Percentiles rank a stretch among this genome's conserved stretches.
Evolutionary conservation across 2,113 vertebrate genomes (phyloP).

Genomic region (Myrmecobius fasciatus): DNA sequence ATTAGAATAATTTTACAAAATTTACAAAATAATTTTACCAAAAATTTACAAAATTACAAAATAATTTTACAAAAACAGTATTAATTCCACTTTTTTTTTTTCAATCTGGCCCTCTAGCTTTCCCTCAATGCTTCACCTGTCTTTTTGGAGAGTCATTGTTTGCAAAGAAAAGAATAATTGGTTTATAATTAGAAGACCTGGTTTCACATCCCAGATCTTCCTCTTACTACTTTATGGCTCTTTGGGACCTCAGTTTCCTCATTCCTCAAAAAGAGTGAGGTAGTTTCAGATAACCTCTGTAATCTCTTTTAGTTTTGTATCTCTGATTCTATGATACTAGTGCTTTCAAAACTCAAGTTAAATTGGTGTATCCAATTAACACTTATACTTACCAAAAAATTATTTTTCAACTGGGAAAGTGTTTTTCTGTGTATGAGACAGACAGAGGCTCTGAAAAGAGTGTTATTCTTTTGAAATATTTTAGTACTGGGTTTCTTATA

Average conservation of each 20-base stretch:
- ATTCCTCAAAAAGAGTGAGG: constrained; percentile 14
- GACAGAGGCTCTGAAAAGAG: neutral
- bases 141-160: neutral
- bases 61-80: constrained; percentile 43
- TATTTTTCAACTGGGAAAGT: constrained; percentile 53
- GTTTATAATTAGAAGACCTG: neutral
- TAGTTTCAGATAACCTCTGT: neutral
- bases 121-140: neutral
- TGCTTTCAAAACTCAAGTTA: neutral
- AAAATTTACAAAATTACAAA: no score
- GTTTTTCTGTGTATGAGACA: neutral
- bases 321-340: neutral
- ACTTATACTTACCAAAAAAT: constrained; percentile 51
- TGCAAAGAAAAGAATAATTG: neutral
- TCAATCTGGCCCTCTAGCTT: constrained; percentile 23
- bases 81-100: constrained; percentile 30
- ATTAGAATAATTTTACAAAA: constrained; percentile 44
- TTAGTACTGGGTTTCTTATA: constrained; percentile 62
- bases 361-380: neutral
- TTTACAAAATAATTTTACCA: no score
- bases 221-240: neutral
- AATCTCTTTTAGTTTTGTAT: constrained; percentile 46
- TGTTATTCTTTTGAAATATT: constrained; percentile 58
- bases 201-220: neutral
- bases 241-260: neutral